Base-by-base conservation (phyloP, 2,888 invertebrate genomes). In the Lycaena phlaeas region DNA sequence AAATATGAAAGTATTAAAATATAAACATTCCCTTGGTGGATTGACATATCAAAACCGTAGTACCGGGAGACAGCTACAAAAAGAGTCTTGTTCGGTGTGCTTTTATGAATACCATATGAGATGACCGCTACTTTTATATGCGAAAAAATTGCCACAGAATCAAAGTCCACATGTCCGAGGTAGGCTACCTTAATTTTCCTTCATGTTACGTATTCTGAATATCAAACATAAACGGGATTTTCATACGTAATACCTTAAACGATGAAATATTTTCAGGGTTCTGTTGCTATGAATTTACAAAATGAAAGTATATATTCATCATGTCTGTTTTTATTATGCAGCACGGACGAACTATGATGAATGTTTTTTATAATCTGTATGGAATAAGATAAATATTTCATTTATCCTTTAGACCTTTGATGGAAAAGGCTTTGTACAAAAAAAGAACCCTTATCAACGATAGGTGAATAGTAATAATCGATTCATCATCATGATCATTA, bases 151-250 rank as follows among this genome's bases (percentile, higher is more conserved):
- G 67, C 67, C 61, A 69, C 53, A 63, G 68, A 73, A 75, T 76
- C 76, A 76, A 76, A 77, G 63, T 69, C 72, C 68, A 66, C 71
- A 75, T 78, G 74, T 69, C 68, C 70, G 61, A 56, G 54, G 62
- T 59, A 68, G 71, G 63, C 68, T 69, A 75, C 79, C 78, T 78
- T 78, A 76, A 78, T 78, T 78, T 77, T 75, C 69, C 70, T 71
- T 57, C 53, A 53, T 45, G 58, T 51, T 45, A 56, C 68, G 66
- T 58, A 68, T 51, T 49, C 64, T 67, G 78, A 75, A 79, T 79
- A 78, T 61, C 61, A 72, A 78, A 70, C 60, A 55, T 61, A 57
- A 61, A 59, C 66, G 62, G 55, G 62, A 61, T 66, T 64, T 65
- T 56, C 68, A 73, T 73, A 69, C 63, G 64, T 68, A 71, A 68